Percentiles rank a stretch among this genome's conserved stretches.
Evolutionary conservation across 2,113 vertebrate species (phyloP).

Genomic region (Dicentrarchus labrax): DNA sequence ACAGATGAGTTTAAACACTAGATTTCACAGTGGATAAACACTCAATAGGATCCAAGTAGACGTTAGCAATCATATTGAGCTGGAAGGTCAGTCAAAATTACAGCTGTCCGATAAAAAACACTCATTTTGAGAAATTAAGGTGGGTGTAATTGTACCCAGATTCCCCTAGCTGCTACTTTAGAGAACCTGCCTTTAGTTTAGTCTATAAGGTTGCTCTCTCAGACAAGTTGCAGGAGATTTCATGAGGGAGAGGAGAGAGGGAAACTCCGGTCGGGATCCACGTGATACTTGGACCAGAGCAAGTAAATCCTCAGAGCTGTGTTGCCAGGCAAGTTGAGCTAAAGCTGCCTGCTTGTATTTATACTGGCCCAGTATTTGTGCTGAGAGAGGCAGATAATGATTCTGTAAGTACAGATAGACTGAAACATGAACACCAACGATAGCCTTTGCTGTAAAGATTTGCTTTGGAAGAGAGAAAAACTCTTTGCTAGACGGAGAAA

Average conservation of each 20-base stretch:
- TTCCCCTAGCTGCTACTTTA: slow-evolving; percentile 62
- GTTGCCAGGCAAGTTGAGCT: slow-evolving; percentile 75
- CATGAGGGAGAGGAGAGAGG: slow-evolving; percentile 27
- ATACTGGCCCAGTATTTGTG: slow-evolving; percentile 42
- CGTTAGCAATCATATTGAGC: slow-evolving; percentile 62
- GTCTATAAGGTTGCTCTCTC: slow-evolving; percentile 62
- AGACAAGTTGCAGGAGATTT: slow-evolving; percentile 65
- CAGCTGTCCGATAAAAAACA: slow-evolving; percentile 68
- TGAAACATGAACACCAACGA: not conserved
- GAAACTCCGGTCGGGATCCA: slow-evolving; percentile 64
- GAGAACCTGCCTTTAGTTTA: slow-evolving; percentile 72
- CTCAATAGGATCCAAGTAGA: slow-evolving; percentile 42
- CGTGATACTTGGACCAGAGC: slow-evolving; percentile 1
- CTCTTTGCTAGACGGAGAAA: not conserved
- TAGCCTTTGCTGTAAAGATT: not conserved
- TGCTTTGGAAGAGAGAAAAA: not conserved
- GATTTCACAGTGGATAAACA: slow-evolving; percentile 60
- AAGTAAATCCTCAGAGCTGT: slow-evolving; percentile 33
- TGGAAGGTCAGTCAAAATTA: slow-evolving; percentile 70
- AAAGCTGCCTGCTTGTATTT: slow-evolving; percentile 67
- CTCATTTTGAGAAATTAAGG: slow-evolving; percentile 71
- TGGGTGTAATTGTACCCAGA: slow-evolving; percentile 80
- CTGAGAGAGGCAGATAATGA: slow-evolving; percentile 36
- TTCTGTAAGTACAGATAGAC: slow-evolving; percentile 11
- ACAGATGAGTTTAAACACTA: slow-evolving; percentile 54